These are phyloP conservation scores for Celastrina argiolus DNA, from an alignment of 2,888 invertebrate species.

Conservation along the genomic window DNA sequence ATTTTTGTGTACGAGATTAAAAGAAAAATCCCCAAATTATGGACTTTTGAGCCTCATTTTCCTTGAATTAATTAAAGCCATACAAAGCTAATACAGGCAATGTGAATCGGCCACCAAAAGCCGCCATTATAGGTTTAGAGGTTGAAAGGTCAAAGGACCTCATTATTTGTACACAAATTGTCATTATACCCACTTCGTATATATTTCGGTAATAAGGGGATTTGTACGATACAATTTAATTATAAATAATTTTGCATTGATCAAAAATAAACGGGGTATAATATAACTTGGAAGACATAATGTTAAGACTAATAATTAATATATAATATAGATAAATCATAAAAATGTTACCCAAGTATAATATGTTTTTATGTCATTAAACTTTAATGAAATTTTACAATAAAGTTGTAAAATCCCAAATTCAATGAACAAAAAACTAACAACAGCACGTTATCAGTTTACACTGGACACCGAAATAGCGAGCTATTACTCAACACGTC, in stretches of 20 bases:
- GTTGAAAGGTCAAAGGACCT: not conserved
- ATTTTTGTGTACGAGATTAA: constrained; percentile 8
- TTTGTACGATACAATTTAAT: not conserved
- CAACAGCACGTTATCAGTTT: constrained; percentile 1
- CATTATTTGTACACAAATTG: not conserved
- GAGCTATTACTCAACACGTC: not conserved
- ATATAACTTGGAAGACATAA: no score
- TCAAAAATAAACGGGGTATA: no score
- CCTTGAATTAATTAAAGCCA: not conserved
- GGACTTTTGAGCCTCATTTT: not conserved
- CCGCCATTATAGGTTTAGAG: not conserved
- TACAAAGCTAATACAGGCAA: not conserved
- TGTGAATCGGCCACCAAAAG: not conserved
- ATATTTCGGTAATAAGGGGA: not conserved
- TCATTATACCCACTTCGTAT: not conserved
- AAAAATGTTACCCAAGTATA: no score
- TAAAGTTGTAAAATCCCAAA: not conserved
- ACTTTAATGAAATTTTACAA: no score
- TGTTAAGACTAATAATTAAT: no score
- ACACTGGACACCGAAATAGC: not conserved
- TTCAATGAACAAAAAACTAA: not conserved
- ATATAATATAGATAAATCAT: no score
- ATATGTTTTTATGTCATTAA: no score
- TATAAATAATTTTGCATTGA: no score
- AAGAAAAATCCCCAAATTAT: constrained; percentile 3